Evolutionary conservation across 2,797 vertebrate species (phyloP).

Genomic region (Ataeniobius toweri): DNA sequence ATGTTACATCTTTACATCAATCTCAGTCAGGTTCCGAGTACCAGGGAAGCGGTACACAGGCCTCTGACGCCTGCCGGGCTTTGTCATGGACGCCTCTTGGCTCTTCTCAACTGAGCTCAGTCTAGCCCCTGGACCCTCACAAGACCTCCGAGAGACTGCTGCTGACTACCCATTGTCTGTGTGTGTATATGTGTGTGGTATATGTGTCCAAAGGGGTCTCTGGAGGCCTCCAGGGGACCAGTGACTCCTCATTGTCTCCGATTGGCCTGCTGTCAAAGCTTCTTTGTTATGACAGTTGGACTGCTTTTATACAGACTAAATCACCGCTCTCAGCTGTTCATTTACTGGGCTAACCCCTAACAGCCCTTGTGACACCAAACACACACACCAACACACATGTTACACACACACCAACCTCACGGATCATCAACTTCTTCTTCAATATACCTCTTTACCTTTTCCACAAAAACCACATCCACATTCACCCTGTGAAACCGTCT

Average conservation of each 20-base stretch:
- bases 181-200: conserved; percentile 40
- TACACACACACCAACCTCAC: conserved; percentile 20
- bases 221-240: conserved; percentile 74
- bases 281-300: conserved; percentile 86
- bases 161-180: conserved; percentile 72
- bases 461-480: conserved; percentile 14
- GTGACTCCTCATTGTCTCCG: conserved; percentile 82
- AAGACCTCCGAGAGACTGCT: conserved; percentile 65
- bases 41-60: not conserved
- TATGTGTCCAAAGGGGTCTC: conserved; percentile 63
- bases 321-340: conserved; percentile 85
- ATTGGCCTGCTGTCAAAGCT: conserved; percentile 73
- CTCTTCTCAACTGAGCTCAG: conserved; percentile 61
- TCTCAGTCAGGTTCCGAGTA: not conserved
- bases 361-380: conserved; percentile 62
- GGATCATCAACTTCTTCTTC: conserved; percentile 20
- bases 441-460: conserved; percentile 25
- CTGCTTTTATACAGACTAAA: conserved; percentile 83
- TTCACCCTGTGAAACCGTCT: conserved; percentile 34
- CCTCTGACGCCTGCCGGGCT: conserved; percentile 62
- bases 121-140: conserved; percentile 66
- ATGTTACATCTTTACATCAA: not conserved
- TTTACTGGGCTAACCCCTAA: conserved; percentile 79
- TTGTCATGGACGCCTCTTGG: conserved; percentile 70
- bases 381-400: conserved; percentile 32